Conservation (phyloP, 2,113 vertebrate species). For the Cyanistes caeruleus region DNA sequence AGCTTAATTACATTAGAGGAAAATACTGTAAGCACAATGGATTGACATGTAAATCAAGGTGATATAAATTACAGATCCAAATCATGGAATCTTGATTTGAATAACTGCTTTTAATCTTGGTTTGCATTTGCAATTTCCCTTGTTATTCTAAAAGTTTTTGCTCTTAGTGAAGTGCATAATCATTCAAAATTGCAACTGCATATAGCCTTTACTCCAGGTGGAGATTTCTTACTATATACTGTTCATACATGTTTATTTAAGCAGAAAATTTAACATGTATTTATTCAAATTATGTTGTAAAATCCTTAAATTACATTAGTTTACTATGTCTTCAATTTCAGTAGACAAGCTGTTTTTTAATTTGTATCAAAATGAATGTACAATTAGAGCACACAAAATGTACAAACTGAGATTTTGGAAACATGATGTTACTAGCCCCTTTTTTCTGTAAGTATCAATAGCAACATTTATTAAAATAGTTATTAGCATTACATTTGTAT, state of each 20-base stretch:
- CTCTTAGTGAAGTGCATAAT: neutral
- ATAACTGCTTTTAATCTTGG: neutral
- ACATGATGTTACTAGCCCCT: neutral
- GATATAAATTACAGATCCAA: constrained; percentile 25
- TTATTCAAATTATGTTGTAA: neutral
- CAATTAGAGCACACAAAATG: neutral
- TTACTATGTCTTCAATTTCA: neutral
- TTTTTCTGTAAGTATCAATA: neutral
- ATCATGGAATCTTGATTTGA: neutral
- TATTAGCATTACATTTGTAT: neutral
- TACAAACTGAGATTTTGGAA: neutral
- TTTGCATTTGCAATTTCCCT: constrained; percentile 2
- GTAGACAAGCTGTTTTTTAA: neutral
- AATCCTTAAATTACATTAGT: neutral
- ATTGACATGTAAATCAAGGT: constrained; percentile 32
- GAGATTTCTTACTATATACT: neutral
- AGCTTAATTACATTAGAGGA: constrained; percentile 1
- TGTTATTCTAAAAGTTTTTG: constrained; percentile 21
- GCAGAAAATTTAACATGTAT: neutral
- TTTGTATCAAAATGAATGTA: neutral
- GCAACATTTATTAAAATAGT: neutral
- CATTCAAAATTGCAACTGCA: neutral
- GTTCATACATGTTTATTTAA: neutral
- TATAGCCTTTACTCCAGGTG: neutral
- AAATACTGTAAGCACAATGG: neutral